These are phyloP conservation scores for Cryptomyrus ogoouensis DNA, from an alignment of 2,113 vertebrate species.

Conservation along the genomic window DNA sequence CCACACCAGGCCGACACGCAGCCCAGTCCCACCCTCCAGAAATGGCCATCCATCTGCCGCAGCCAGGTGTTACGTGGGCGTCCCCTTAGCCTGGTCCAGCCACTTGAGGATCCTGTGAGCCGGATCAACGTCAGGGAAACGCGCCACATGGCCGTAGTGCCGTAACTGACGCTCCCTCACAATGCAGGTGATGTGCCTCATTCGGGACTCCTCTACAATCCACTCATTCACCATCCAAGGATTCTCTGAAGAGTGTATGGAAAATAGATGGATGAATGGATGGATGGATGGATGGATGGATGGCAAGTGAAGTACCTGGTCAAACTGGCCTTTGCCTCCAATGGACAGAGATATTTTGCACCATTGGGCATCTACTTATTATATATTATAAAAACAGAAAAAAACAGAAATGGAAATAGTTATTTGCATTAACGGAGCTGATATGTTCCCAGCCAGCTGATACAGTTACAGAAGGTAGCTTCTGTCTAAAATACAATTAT, in stretches of 20 bases:
- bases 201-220: no score
- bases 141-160: no score
- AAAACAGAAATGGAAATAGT: not conserved
- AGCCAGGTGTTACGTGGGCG: no score
- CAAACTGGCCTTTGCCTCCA: not conserved
- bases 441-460: not conserved
- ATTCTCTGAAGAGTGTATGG: not conserved
- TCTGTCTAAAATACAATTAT: conserved; percentile 24
- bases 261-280: not conserved
- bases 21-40: no score
- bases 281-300: not conserved
- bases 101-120: no score
- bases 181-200: no score
- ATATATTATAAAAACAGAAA: not conserved
- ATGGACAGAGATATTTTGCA: not conserved
- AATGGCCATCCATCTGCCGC: no score
- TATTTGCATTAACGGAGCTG: not conserved
- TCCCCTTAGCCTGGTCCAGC: no score
- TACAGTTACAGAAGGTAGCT: not conserved
- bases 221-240: no score
- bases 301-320: not conserved
- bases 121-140: no score
- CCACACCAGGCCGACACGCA: no score
- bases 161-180: no score
- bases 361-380: not conserved